Base-by-base conservation (phyloP, 2,888 invertebrate genomes). In the Axea sp. region DNA sequence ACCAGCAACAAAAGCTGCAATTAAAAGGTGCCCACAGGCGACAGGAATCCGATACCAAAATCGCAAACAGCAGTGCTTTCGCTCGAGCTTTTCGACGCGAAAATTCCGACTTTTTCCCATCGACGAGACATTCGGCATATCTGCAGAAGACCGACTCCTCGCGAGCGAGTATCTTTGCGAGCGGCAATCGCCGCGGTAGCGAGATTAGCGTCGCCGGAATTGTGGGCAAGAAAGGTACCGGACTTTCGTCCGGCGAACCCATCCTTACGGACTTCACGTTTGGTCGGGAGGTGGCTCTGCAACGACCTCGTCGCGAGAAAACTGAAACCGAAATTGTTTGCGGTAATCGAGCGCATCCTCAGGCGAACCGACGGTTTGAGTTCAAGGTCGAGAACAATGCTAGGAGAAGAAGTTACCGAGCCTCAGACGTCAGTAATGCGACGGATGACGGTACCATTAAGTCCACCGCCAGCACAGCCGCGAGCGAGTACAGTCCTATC, bases 321-420 rank as follows among this genome's bases (percentile, higher is more conserved):
- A 96, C 95, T 84, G 95, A 96, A 89, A 95, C 95, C 72, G 94
- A 95, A 88, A 95, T 95, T 86, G 92, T 94, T 81, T 91, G 94
- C 85, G 91, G 93, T 82, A 92, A 90, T 87, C 91, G 85, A 89
- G 91, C 83, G 3, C 67, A 49, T n/a, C 19, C 14, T 15, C 55
- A 37, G 26, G 55, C 89, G 89, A 88, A 88, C 8, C 87, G 90
- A 74, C 84, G 89, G 62, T 84, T 86, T 62, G 90, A 90, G 73
- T 87, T 89, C 43, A 81, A 80, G 76, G 0, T 14, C 30, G 80
- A 83, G 22, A 80, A 80, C 55, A 80, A 79, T 31, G 76, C 78
- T 45, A 84, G 89, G 78, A 88, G 89, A 77, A 86, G 89, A 75
- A 89, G 86, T 79, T 88, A 88, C 77, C 85, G 89, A 77, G 88